Conservation (phyloP, 64 coral and sea anemone species). For the Actinia equina region DNA sequence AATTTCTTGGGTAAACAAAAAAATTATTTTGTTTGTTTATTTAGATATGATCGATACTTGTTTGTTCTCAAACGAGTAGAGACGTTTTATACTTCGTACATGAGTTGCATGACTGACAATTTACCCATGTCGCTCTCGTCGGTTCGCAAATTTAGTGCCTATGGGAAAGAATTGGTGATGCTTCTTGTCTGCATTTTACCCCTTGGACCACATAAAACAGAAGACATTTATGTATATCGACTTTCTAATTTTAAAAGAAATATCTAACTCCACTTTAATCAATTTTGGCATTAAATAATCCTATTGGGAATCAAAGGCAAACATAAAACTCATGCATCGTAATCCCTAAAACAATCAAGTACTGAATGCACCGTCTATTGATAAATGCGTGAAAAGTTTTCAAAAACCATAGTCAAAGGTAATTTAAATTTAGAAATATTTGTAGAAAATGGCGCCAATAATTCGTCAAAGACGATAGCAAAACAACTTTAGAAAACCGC, state of each 20-base stretch:
- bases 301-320: not conserved
- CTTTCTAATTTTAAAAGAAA: not conserved
- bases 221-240: not conserved
- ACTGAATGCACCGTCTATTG: not conserved
- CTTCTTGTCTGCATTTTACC: not conserved
- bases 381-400: not conserved
- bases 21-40: not conserved
- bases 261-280: constrained; percentile 3
- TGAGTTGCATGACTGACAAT: too few relatives aligned
- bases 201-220: not conserved
- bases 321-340: not conserved
- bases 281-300: constrained; percentile 20
- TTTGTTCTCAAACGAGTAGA: not conserved
- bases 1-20: not conserved
- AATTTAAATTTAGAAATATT: not conserved
- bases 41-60: not conserved
- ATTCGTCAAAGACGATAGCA: not conserved
- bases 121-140: not conserved
- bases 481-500: not conserved
- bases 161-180: not conserved
- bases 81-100: not conserved
- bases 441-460: not conserved
- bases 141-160: not conserved
- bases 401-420: not conserved
- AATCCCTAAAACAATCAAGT: not conserved